Evolutionary conservation across 2,113 vertebrate species (phyloP).

Genomic region (Mellivora capensis): DNA sequence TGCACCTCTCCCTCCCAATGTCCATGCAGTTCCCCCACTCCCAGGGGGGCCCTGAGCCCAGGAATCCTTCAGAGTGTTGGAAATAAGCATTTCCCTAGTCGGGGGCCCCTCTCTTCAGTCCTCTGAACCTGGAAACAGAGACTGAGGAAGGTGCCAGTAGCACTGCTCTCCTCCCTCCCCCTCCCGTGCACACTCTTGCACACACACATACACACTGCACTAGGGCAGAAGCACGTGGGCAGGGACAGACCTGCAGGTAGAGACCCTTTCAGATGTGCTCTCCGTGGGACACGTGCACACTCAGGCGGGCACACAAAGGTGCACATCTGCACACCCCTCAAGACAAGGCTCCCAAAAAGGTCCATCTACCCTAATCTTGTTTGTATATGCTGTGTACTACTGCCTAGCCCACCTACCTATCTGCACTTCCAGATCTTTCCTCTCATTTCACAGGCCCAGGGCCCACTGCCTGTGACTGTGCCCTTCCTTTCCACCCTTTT

Average conservation of each 20-base stretch:
- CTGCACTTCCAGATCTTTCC: background rate
- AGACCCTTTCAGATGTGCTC: background rate
- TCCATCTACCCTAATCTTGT: background rate
- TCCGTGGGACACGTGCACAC: background rate
- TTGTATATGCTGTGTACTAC: background rate
- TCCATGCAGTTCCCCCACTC: background rate
- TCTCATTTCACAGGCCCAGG: background rate
- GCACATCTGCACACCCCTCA: background rate
- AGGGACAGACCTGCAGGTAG: background rate
- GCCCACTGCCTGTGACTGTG: background rate
- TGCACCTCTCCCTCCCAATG: background rate
- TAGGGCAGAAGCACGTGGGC: background rate
- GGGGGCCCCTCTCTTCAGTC: background rate
- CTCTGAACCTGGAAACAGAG: slow-evolving; percentile 43
- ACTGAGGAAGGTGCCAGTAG: background rate
- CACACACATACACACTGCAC: background rate
- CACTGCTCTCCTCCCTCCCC: background rate
- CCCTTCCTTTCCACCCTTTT: background rate
- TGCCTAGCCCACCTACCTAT: background rate
- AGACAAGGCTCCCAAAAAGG: background rate
- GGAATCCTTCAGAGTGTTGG: background rate
- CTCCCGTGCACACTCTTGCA: background rate
- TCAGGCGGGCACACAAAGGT: background rate
- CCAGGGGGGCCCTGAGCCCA: background rate
- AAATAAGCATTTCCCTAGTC: background rate